phyloP scores from a whole-genome alignment of 1,140 invertebrate species.

The Drosophila sturtevanti region DNA sequence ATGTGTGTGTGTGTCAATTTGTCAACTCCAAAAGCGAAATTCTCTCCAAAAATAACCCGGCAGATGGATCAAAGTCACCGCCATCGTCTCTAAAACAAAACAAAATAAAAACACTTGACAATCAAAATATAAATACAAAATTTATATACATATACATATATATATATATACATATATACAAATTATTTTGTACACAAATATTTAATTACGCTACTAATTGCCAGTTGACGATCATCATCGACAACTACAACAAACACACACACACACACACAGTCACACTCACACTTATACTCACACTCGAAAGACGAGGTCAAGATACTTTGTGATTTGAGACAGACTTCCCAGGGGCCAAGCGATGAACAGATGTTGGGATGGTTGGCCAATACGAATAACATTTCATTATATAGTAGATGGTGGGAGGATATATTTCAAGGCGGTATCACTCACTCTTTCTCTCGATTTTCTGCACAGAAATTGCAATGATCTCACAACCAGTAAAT shows the following conservation, averaged over 20 bases:
- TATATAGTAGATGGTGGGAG: constrained; percentile 30
- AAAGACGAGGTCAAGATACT: constrained; percentile 66
- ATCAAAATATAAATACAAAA: constrained; percentile 56
- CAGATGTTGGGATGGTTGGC: constrained; percentile 56
- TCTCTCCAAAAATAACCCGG: constrained; percentile 27
- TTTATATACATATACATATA: too few relatives aligned
- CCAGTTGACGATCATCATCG: constrained; percentile 36
- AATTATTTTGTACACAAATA: constrained; percentile 66
- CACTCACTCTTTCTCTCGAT: constrained; percentile 42
- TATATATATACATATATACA: constrained; percentile 18
- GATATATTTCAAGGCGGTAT: constrained; percentile 44
- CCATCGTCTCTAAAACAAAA: constrained; percentile 15
- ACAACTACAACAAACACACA: background rate
- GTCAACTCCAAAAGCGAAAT: constrained; percentile 56
- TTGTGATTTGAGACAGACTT: constrained; percentile 33
- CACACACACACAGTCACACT: too few relatives aligned
- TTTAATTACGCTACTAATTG: constrained; percentile 79
- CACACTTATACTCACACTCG: constrained; percentile 43
- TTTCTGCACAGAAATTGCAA: constrained; percentile 68
- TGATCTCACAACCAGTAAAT: constrained; percentile 62
- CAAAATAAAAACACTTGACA: constrained; percentile 50
- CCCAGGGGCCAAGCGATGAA: background rate
- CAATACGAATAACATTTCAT: constrained; percentile 45
- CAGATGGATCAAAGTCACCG: constrained; percentile 42
- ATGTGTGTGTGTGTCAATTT: constrained; percentile 62